phyloP scores from a whole-genome alignment of 2,113 vertebrate species.

The Pteropus alecto region DNA sequence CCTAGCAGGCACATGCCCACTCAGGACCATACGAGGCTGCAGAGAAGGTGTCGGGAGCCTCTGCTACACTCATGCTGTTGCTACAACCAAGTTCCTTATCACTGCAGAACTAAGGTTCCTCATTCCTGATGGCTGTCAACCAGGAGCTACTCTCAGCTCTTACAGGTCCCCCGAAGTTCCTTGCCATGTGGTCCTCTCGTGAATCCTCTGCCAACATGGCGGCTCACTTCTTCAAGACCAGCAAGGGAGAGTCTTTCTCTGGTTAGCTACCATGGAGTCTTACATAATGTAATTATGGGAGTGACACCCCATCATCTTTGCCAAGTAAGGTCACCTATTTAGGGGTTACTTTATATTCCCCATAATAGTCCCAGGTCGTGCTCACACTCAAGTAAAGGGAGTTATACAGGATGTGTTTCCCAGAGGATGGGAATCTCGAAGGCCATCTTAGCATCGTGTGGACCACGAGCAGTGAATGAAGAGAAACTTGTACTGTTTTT shows the following conservation, averaged over 20 bases:
- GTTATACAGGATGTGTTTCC: not conserved
- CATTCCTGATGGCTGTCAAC: not conserved
- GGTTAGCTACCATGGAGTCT: not conserved
- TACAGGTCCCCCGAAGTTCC: not conserved
- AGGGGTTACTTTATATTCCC: not conserved
- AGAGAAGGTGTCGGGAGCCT: not conserved
- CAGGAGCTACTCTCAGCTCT: not conserved
- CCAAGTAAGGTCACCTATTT: not conserved
- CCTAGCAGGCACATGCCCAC: not conserved
- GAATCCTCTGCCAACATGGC: not conserved
- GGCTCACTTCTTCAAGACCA: not conserved
- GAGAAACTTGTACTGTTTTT: not conserved
- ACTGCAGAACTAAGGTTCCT: not conserved
- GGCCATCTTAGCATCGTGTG: not conserved
- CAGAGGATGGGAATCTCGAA: not conserved
- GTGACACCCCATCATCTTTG: not conserved
- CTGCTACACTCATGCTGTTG: not conserved
- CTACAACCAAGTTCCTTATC: not conserved
- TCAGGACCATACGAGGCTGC: not conserved
- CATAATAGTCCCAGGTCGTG: not conserved
- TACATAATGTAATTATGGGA: not conserved
- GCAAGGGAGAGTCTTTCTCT: not conserved
- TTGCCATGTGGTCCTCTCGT: not conserved
- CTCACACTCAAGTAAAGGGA: not conserved
- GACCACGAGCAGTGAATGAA: not conserved